Base-by-base conservation (phyloP, 2,113 vertebrate species). In the Lycaon pictus region DNA sequence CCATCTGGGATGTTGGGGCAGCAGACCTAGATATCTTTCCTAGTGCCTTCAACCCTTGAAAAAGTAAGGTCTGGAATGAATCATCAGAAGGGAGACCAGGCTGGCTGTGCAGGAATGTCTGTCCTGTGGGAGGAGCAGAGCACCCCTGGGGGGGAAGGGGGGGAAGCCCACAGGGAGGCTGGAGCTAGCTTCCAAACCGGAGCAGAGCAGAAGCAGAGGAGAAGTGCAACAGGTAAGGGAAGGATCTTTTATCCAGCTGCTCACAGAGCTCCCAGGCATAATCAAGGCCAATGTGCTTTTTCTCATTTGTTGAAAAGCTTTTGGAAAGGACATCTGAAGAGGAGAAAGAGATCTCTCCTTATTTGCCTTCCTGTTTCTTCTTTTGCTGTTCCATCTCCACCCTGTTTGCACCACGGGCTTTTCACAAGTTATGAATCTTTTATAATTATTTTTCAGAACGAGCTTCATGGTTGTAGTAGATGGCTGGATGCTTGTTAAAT, bases 381-480 rank as follows among this genome's bases (percentile, higher is more conserved):
- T 86, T 27, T 37, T 77, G 11, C 5, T 23, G 6, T 86, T 51
- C 29, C 17, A 32, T 82, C 62, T 65, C n/a, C 87, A 53, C 27
- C 20, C 29, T 56, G 0, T 93, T 86, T 86, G n/a, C 11, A 48
- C 43, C 3, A 3, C 9, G 35, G 53, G 67, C 81, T 88, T 93
- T 95, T 82, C 69, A 74, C 7, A 92, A 17, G 12, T 77, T 87
- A 80, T 94, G 56, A 92, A 90, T 93, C 67, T 91, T 97, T 83
- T 62, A 65, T 67, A 23, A 97, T 94, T 58, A 86, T 88, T 84
- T 85, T 90, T 97, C 27, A 81, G 84, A 71, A 83, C 94, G 60
- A 22, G 8, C 83, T 90, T 88, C 32, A 48, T 71, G 67, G 20
- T 65, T 83, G 29, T 35, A 53, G 77, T 94, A 72, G 60, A 80